Evolutionary conservation across 2,888 invertebrate genomes (phyloP).

Genomic region (Molorchus minor): DNA sequence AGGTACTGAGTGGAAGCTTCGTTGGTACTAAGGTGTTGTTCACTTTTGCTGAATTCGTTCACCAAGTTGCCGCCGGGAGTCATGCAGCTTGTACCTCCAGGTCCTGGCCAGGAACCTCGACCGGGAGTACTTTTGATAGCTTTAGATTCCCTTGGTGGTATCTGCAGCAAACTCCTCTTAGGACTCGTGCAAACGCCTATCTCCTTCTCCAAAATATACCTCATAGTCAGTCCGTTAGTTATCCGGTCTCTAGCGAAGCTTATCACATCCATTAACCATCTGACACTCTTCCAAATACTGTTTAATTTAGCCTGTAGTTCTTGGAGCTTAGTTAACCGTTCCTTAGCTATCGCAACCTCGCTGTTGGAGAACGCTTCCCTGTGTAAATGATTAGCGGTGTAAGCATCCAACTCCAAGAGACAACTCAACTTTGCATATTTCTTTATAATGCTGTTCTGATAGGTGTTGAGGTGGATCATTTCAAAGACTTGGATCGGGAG

Average conservation of each 20-base stretch:
- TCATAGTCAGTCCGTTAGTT: constrained; percentile 57
- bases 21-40: constrained; percentile 74
- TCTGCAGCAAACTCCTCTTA: constrained; percentile 70
- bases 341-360: constrained; percentile 87
- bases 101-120: constrained; percentile 88
- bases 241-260: constrained; percentile 89
- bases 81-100: constrained; percentile 69
- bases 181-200: constrained; percentile 54
- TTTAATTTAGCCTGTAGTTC: constrained; percentile 88
- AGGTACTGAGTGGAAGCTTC: constrained; percentile 69
- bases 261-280: constrained; percentile 97
- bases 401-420: constrained; percentile 90
- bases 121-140: constrained; percentile 80
- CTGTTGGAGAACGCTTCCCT: constrained; percentile 93
- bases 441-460: constrained; percentile 88
- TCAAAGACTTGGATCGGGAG: constrained; percentile 88
- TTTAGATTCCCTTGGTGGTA: constrained; percentile 77
- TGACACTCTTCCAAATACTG: constrained; percentile 88
- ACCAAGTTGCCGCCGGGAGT: constrained; percentile 59
- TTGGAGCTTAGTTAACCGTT: constrained; percentile 81
- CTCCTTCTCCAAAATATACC: constrained; percentile 62
- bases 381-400: constrained; percentile 90
- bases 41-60: constrained; percentile 82
- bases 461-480: constrained; percentile 95
- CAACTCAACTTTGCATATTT: constrained; percentile 93